These are phyloP conservation scores for Enteromius radiatus DNA, from an alignment of 2,797 vertebrate species.

Conservation along the genomic window DNA sequence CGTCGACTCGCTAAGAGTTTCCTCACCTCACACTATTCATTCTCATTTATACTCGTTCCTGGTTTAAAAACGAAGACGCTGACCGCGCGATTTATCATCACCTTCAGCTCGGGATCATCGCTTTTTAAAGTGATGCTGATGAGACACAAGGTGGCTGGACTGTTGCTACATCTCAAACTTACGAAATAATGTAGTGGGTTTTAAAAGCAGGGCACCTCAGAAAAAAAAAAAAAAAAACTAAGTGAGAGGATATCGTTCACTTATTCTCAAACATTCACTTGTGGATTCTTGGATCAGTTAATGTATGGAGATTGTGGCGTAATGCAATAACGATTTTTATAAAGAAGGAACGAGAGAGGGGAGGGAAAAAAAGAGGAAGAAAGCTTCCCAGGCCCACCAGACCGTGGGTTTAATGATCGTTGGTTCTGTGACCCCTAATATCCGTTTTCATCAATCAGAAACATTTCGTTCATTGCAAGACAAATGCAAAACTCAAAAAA, in stretches of 20 bases:
- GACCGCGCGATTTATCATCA: conserved; percentile 78
- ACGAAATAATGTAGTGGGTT: not conserved
- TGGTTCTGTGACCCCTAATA: conserved; percentile 53
- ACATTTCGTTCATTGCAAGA: conserved; percentile 51
- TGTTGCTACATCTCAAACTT: not conserved
- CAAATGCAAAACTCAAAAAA: conserved; percentile 57
- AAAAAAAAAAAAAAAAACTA: not conserved
- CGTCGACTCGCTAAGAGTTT: conserved; percentile 66
- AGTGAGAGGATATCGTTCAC: not conserved
- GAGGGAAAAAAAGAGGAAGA: not conserved
- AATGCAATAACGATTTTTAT: conserved; percentile 8
- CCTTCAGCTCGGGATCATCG: conserved; percentile 71
- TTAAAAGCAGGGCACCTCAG: not conserved
- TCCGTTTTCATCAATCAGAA: conserved; percentile 61
- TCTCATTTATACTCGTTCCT: conserved; percentile 71
- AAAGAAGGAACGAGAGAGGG: not conserved
- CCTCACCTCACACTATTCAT: conserved; percentile 76
- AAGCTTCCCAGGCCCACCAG: conserved; percentile 39
- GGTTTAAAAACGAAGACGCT: conserved; percentile 77
- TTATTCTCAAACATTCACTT: not conserved
- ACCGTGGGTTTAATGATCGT: conserved; percentile 50
- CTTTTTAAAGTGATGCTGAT: conserved; percentile 76
- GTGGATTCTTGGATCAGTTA: not conserved
- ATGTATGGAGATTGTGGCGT: not conserved
- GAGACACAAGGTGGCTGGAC: conserved; percentile 68